A percentile compares a stretch with the other conserved stretches of the same genome.
These are phyloP conservation scores for Plutella xylostella DNA, from an alignment of 2,888 invertebrate genomes.

Conservation along the genomic window DNA sequence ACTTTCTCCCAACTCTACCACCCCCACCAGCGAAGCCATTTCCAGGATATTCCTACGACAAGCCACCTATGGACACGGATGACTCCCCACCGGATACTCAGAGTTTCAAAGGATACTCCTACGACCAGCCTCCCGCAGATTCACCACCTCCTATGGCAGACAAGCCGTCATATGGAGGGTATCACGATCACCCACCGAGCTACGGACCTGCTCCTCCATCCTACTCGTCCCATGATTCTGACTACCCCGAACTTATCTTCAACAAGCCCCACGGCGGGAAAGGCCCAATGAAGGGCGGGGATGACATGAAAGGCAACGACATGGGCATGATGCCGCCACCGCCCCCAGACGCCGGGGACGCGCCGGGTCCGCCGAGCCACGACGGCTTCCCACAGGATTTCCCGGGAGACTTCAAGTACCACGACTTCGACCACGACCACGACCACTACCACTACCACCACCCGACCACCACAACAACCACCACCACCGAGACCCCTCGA, in stretches of 20 bases:
- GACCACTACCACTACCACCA: constrained; percentile 36
- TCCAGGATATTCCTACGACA: constrained; percentile 45
- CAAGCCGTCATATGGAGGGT: constrained; percentile 8
- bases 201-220: constrained; percentile 31
- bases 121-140: neutral
- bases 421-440: constrained; percentile 51
- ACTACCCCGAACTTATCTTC: constrained; percentile 47
- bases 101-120: constrained; percentile 25
- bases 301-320: constrained; percentile 30
- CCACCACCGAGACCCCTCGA: constrained; percentile 66
- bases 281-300: constrained; percentile 26
- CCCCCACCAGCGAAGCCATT: constrained; percentile 36
- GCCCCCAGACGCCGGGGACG: constrained; percentile 22
- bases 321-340: constrained; percentile 50
- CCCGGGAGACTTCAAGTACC: constrained; percentile 50
- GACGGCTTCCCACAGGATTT: constrained; percentile 59
- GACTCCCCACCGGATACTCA: constrained; percentile 33
- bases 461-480: constrained; percentile 46
- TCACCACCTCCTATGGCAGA: constrained; percentile 23
- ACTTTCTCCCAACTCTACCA: constrained; percentile 37
- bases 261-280: constrained; percentile 34
- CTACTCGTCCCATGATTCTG: constrained; percentile 25
- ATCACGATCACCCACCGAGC: constrained; percentile 20
- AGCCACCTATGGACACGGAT: constrained; percentile 37
- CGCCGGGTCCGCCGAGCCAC: constrained; percentile 34